Evolutionary conservation across 2,888 invertebrate species (phyloP).

Genomic region (Drosophila birchii): DNA sequence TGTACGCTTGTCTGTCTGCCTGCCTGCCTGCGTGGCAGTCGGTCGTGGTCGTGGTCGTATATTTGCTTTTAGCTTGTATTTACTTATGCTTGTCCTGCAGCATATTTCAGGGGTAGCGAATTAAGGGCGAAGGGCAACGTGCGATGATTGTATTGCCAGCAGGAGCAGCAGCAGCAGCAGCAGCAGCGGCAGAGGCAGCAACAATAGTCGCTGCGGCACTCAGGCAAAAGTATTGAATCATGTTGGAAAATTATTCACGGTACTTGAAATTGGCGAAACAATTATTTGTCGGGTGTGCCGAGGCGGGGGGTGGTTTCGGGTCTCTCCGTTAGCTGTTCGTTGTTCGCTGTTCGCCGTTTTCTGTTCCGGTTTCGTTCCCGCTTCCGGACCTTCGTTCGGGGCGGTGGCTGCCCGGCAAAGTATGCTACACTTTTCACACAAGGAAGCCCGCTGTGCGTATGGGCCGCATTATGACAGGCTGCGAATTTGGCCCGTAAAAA

Average conservation of each 20-base stretch:
- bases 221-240: slow-evolving; percentile 75
- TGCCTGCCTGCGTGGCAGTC: slow-evolving; percentile 15
- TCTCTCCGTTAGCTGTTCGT: slow-evolving; percentile 4
- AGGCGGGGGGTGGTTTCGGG: slow-evolving; percentile 28
- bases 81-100: slow-evolving; percentile 65
- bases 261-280: slow-evolving; percentile 79
- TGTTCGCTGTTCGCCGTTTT: background rate
- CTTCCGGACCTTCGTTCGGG: slow-evolving; percentile 26
- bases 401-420: slow-evolving; percentile 60
- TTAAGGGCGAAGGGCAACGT: slow-evolving; percentile 46
- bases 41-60: slow-evolving; percentile 47
- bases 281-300: slow-evolving; percentile 59
- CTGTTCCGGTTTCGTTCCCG: slow-evolving; percentile 22
- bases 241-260: slow-evolving; percentile 77
- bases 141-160: slow-evolving; percentile 31
- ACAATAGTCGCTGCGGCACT: slow-evolving; percentile 44
- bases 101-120: slow-evolving; percentile 60
- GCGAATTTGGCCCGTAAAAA: slow-evolving; percentile 58
- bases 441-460: slow-evolving; percentile 46
- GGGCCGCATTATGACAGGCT: slow-evolving; percentile 71
- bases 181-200: slow-evolving; percentile 14
- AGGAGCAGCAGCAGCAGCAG: slow-evolving; percentile 23
- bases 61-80: slow-evolving; percentile 73
- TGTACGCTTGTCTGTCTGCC: slow-evolving; percentile 68
- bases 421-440: slow-evolving; percentile 68